A percentile compares a stretch with the other conserved stretches of the same genome.
phyloP scores from a whole-genome alignment of 1,140 invertebrate species.

The Paracyclopina nana region DNA sequence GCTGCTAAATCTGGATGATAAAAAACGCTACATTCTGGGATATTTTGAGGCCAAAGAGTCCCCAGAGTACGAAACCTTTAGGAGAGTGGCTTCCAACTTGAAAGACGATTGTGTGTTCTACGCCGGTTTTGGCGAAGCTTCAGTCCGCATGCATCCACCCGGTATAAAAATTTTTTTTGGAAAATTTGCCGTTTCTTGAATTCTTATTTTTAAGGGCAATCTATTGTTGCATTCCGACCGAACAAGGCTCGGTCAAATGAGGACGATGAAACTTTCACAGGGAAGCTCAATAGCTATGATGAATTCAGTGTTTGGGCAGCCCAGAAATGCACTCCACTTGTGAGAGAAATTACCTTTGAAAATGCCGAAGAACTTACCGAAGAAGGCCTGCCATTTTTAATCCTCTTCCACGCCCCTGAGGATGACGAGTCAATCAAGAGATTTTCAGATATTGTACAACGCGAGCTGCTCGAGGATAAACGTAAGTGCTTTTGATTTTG shows the following conservation, averaged over 20 bases:
- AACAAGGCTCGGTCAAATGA: conserved; percentile 54
- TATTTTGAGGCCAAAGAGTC: conserved; percentile 55
- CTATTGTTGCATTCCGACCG: conserved; percentile 57
- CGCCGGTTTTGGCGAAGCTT: conserved; percentile 66
- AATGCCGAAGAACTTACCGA: conserved; percentile 98
- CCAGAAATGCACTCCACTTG: conserved; percentile 46
- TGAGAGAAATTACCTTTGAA: conserved; percentile 59
- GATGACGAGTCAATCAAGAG: conserved; percentile 66
- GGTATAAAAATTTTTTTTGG: too few species aligned
- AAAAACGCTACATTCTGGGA: conserved; percentile 72
- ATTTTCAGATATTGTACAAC: conserved; percentile 54
- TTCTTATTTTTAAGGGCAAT: too few species aligned
- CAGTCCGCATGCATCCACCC: conserved; percentile 57
- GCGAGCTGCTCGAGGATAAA: conserved; percentile 64
- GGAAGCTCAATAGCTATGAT: conserved; percentile 23
- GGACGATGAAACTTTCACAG: conserved; percentile 51
- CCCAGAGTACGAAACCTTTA: conserved; percentile 43
- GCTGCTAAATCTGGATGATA: conserved; percentile 49
- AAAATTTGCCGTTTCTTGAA: too few species aligned
- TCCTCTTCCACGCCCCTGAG: conserved; percentile 76
- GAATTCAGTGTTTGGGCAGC: conserved; percentile 55
- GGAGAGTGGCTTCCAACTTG: conserved; percentile 60
- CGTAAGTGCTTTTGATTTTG: conserved; percentile 41
- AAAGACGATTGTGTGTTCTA: conserved; percentile 92
- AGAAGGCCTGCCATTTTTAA: conserved; percentile 96